phyloP scores from a whole-genome alignment of 2,113 vertebrate genomes.

The Oryzias javanicus region DNA sequence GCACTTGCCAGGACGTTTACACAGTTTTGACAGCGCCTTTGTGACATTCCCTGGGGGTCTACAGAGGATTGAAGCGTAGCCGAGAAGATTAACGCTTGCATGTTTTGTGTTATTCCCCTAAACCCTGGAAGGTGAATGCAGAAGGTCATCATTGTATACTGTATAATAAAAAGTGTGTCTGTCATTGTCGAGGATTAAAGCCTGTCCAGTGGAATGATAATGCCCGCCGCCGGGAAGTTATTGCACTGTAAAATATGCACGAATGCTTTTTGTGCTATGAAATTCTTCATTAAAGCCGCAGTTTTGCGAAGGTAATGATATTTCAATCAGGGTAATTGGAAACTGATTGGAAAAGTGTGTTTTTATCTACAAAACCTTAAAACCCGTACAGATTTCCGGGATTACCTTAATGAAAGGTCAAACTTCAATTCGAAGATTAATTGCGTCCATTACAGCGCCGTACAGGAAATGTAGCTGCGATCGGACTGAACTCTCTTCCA shows the following conservation, averaged over 20 bases:
- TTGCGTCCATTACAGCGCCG: constrained; percentile 11
- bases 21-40: constrained; percentile 42
- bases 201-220: constrained; percentile 40
- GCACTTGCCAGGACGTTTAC: constrained; percentile 46
- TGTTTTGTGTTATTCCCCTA: constrained; percentile 64
- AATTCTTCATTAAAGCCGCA: constrained; percentile 11
- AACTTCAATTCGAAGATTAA: constrained; percentile 46
- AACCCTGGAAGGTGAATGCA: constrained; percentile 64
- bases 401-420: constrained; percentile 56
- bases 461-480: constrained; percentile 20
- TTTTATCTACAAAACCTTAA: constrained; percentile 34
- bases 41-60: constrained; percentile 62
- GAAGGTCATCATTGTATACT: constrained; percentile 63
- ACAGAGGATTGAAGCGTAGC: constrained; percentile 55
- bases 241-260: constrained; percentile 1
- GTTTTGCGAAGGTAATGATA: constrained; percentile 21
- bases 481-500: constrained; percentile 16
- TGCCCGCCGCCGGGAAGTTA: constrained; percentile 14
- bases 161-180: constrained; percentile 43
- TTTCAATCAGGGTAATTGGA: constrained; percentile 44
- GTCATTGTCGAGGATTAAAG: constrained; percentile 53
- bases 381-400: constrained; percentile 32
- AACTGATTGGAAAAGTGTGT: constrained; percentile 36
- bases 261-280: constrained; percentile 2
- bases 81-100: constrained; percentile 60